Evolutionary conservation across 2,888 invertebrate genomes (phyloP), one percentile per base, ranked within the genome.

Genomic region (Megamerina dolium): DNA sequence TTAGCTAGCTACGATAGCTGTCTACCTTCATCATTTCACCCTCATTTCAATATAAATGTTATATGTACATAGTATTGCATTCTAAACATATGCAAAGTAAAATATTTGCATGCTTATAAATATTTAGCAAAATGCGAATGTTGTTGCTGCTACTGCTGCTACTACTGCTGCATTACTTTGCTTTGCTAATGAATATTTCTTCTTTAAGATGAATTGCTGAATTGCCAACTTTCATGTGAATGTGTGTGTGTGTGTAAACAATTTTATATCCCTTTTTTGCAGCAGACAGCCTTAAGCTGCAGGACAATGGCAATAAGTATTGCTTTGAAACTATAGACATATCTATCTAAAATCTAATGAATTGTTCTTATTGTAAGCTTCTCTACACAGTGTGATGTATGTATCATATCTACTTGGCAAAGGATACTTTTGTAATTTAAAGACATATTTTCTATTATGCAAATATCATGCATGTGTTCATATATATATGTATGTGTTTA

Each of bases 31-130:
- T 23, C n/a, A n/a, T n/a, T n/a, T n/a, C n/a, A n/a, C n/a, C n/a
- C n/a, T n/a, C 10, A 23, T 23, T 23, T 8, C 23, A 8, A 23
- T 8, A 23, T 8, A 23, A 10, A 8, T 23, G 23, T 10, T 10
- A 23, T 23, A 8, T 23, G 6, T 8, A 23, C 23, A 23, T 8
- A 10, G 8, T 23, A 5, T 13, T 12, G 16, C 4, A 4, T 10
- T 29, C 49, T 63, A 58, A 64, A 61, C 65, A 64, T 64, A 66
- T 65, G 65, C 64, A 63, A 65, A 66, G 64, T 63, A 57, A 65
- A 63, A 64, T 66, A 65, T 66, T 66, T 66, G 64, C 66, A 66
- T 64, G 58, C 60, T 64, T 66, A 65, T 66, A 64, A 65, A 65
- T 66, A 65, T 61, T 59, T 56, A 57, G 57, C 49, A 46, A 46